phyloP scores from a whole-genome alignment of 2,113 vertebrate species.

The Callocephalon fimbriatum region DNA sequence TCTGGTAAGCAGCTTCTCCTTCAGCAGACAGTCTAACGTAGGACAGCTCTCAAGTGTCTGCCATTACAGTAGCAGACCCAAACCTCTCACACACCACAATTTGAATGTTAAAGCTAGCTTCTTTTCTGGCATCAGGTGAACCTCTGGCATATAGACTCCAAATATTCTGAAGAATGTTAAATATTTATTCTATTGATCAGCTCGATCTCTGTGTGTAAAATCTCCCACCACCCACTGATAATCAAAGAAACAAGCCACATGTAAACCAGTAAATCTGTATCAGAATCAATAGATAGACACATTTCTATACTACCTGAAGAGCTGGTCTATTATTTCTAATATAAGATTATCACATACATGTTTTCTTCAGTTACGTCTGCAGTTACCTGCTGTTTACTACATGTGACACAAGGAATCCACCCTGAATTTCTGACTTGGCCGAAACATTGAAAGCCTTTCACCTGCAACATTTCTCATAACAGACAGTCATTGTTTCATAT shows the following conservation, averaged over 20 bases:
- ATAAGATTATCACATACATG: not conserved
- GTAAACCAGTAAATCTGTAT: not conserved
- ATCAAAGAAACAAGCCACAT: not conserved
- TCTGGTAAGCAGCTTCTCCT: not conserved
- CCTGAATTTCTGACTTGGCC: not conserved
- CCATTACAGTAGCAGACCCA: not conserved
- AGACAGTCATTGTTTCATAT: not conserved
- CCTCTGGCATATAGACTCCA: not conserved
- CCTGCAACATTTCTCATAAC: not conserved
- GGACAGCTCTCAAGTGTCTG: not conserved
- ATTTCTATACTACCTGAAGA: not conserved
- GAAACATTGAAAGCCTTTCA: not conserved
- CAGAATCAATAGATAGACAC: not conserved
- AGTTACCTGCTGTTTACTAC: not conserved
- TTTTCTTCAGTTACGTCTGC: not conserved
- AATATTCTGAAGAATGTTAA: not conserved
- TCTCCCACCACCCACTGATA: not conserved
- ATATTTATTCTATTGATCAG: not conserved
- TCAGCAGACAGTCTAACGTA: not conserved
- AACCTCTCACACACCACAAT: not conserved
- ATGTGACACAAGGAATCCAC: not conserved
- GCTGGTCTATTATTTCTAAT: not conserved
- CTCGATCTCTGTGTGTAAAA: not conserved
- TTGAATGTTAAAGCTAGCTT: not conserved
- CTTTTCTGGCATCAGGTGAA: not conserved